These are phyloP conservation scores for Clarias pachynema DNA, from an alignment of 2,797 vertebrate genomes.

Conservation along the genomic window DNA sequence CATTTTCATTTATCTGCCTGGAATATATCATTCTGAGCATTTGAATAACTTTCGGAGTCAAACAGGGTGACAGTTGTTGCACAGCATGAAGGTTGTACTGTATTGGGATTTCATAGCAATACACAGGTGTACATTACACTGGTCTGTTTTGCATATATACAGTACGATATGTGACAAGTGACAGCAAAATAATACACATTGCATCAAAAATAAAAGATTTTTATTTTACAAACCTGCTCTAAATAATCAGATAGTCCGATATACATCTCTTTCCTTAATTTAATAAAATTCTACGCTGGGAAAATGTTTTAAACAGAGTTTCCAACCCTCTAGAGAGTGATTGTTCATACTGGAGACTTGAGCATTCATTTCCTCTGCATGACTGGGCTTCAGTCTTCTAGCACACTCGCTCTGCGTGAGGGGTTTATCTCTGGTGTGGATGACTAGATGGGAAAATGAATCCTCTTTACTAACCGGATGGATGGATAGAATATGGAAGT, in stretches of 20 bases:
- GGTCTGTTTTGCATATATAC: constrained; percentile 64
- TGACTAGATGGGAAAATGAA: constrained; percentile 44
- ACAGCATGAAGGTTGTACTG: constrained; percentile 45
- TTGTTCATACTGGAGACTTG: constrained; percentile 4
- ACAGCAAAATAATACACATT: constrained; percentile 66
- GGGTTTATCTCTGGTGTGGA: constrained; percentile 26
- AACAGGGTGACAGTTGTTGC: background rate
- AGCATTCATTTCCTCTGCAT: constrained; percentile 46
- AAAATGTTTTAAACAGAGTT: background rate
- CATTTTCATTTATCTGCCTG: background rate
- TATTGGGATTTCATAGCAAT: constrained; percentile 71
- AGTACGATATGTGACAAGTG: constrained; percentile 63
- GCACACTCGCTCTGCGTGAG: background rate
- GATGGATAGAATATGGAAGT: background rate
- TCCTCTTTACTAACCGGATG: constrained; percentile 20
- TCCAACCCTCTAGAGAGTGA: background rate
- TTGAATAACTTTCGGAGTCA: background rate
- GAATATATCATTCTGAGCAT: background rate
- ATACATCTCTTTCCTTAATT: constrained; percentile 54
- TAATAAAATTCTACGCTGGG: constrained; percentile 48
- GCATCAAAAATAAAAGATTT: constrained; percentile 68
- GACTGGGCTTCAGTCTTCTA: constrained; percentile 39
- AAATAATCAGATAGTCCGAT: constrained; percentile 66
- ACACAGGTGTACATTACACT: constrained; percentile 65
- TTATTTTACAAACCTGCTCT: constrained; percentile 72